Evolutionary conservation across 53 echinoderm and acorn worm species (phyloP), one percentile per base, ranked within the genome.

Genomic region (Crossaster papposus): DNA sequence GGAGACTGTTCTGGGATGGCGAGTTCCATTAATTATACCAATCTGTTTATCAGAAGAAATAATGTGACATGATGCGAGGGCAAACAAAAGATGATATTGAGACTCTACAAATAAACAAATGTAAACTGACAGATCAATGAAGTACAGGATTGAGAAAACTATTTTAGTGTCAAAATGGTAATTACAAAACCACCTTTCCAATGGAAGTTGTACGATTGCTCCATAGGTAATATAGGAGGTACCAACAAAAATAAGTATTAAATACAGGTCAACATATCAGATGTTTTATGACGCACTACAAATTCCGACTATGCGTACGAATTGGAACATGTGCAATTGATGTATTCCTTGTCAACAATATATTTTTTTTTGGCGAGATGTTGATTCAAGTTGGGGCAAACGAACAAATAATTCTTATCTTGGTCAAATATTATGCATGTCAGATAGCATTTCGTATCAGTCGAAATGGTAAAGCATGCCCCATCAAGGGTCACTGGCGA

Each of bases 331-430:
- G 68, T 24, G 28, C 28, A 68, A 68, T 68, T 68, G 68, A 68
- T 28, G 28, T 68, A 68, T 26, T 2, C 62, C 44, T 44, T 44
- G 44, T 44, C 68, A 4, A 28, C 68, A 26, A n/a, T 4, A 12
- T 11, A 62, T 62, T 62, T 68, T 68, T 68, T 68, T 68, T 24
- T 28, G 4, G 68, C 53, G 11, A 50, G 13, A 23, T 85, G 85
- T 54, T 72, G 53, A 70, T 51, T 83, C 83, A 12, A 52, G 72
- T 72, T 51, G 73, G 24, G 54, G 58, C 55, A 85, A 85, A 50
- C 54, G 54, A 31, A 51, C 31, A 84, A 54, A 80, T 30, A 58
- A 31, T 85, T 85, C 72, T 85, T 73, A 85, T 85, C 85, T 85
- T 85, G 31, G 65, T 33, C 36, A 85, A 85, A 85, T 72, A 73